These are phyloP conservation scores for Rhabdomys pumilio DNA, from an alignment of 2,797 vertebrate genomes.

Conservation along the genomic window DNA sequence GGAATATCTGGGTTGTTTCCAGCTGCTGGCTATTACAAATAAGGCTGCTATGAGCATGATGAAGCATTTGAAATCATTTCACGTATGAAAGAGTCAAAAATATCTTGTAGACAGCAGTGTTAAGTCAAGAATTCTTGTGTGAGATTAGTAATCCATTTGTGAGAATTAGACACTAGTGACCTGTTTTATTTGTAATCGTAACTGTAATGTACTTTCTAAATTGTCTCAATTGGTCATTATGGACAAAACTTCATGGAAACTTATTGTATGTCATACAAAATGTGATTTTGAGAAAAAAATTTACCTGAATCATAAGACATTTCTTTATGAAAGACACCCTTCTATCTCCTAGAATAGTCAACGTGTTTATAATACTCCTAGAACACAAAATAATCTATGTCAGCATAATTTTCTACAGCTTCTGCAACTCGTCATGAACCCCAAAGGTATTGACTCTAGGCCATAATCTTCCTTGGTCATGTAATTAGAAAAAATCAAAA, in stretches of 20 bases:
- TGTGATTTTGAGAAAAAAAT: conserved; percentile 58
- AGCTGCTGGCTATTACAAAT: no score
- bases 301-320: neutral
- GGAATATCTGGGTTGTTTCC: no score
- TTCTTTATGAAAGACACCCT: conserved; percentile 38
- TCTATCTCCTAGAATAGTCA: conserved; percentile 33
- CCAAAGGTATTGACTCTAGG: neutral
- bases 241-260: conserved; percentile 17
- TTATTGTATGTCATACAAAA: neutral
- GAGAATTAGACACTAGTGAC: conserved; percentile 46
- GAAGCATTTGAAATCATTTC: neutral
- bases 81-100: conserved; percentile 40
- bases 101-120: neutral
- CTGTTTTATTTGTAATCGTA: conserved; percentile 26
- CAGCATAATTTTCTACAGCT: neutral
- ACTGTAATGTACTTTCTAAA: neutral
- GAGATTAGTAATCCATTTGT: conserved; percentile 34
- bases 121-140: conserved; percentile 38
- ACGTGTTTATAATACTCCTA: neutral
- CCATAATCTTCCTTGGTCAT: neutral
- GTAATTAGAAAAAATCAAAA: conserved; percentile 11
- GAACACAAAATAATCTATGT: conserved; percentile 27
- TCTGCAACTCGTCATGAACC: neutral
- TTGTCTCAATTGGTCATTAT: conserved; percentile 42
- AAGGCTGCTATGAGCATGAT: no score